Base-by-base conservation (phyloP, 2,113 vertebrate genomes). In the Struthidea cinerea region DNA sequence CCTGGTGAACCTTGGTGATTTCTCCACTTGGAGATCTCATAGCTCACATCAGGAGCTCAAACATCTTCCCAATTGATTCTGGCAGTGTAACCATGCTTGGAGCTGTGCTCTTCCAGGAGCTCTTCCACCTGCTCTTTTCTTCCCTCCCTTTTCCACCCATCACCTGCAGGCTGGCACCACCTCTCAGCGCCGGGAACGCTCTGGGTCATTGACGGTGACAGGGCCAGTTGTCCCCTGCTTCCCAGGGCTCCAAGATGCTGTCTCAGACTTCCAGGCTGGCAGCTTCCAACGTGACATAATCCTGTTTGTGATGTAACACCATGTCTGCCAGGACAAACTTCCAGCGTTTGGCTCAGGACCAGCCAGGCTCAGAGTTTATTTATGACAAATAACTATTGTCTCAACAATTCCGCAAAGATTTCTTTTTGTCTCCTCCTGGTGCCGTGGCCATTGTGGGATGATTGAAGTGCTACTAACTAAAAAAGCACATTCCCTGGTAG, bases 251-350 rank as follows among this genome's bases (percentile, higher is more conserved):
- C 6, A 3, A 33, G 88, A 78, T 84, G 89, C 87, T 78, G 42
- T 42, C 81, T 94, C 84, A 88, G 71, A 47, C 42, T 77, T 87
- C 67, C 59, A 60, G 42, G 71, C 90, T 94, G 89, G 83, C 80
- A 85, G 77, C 52, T 78, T 21, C 19, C 55, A 68, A 7, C 42
- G 5, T 85, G 96, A 96, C 80, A 76, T 77, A 76, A 94, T 22
- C 53, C 28, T 21, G 52, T 10, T 94, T 70, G 93, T 27, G 61
- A 89, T 79, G 68, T 75, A 86, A 65, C 87, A 55, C 52, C 83
- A 13, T 9, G 41, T 53, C 96, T 97, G 92, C 95, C 89, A 85
- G 91, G 87, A 97, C 87, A 82, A 76, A 90, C 80, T 94, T 47
- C 41, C 68, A 78, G 11, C 7, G 50, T 68, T 70, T 93, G 94